A percentile compares a stretch with the other conserved stretches of the same genome.
phyloP scores from a whole-genome alignment of 1,140 invertebrate species.

The Drosophila jambulina region DNA sequence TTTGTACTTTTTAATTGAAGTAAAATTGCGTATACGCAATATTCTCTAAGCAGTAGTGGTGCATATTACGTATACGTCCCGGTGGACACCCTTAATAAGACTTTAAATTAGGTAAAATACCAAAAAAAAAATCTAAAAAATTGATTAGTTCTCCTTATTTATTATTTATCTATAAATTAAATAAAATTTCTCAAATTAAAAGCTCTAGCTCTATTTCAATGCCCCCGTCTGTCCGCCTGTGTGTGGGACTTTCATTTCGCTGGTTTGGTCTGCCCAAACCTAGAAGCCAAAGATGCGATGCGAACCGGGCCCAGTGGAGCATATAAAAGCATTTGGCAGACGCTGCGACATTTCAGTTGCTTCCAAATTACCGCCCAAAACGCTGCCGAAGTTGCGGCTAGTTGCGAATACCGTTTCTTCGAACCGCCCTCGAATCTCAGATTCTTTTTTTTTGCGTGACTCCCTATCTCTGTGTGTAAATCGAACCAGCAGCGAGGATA shows the following conservation, averaged over 20 bases:
- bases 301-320: slow-evolving; percentile 47
- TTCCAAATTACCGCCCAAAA: slow-evolving; percentile 62
- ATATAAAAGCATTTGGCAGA: slow-evolving; percentile 67
- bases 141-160: background rate
- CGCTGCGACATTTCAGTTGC: slow-evolving; percentile 74
- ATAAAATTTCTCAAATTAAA: background rate
- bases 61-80: slow-evolving; percentile 4
- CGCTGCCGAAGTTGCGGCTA: slow-evolving; percentile 20
- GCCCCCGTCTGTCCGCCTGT: slow-evolving; percentile 14
- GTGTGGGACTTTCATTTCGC: slow-evolving; percentile 64
- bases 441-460: slow-evolving; percentile 7
- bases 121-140: background rate
- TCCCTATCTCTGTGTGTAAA: background rate
- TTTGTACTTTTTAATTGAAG: background rate
- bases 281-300: slow-evolving; percentile 50
- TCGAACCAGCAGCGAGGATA: background rate
- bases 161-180: no score
- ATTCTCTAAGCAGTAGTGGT: accelerated
- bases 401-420: slow-evolving; percentile 14
- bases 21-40: slow-evolving; percentile 1
- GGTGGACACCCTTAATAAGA: background rate
- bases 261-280: slow-evolving; percentile 35
- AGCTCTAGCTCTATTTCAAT: background rate
- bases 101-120: background rate
- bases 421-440: background rate